These are phyloP conservation scores for Hoplostethus mediterraneus DNA, from an alignment of 2,797 vertebrate genomes.

Conservation along the genomic window DNA sequence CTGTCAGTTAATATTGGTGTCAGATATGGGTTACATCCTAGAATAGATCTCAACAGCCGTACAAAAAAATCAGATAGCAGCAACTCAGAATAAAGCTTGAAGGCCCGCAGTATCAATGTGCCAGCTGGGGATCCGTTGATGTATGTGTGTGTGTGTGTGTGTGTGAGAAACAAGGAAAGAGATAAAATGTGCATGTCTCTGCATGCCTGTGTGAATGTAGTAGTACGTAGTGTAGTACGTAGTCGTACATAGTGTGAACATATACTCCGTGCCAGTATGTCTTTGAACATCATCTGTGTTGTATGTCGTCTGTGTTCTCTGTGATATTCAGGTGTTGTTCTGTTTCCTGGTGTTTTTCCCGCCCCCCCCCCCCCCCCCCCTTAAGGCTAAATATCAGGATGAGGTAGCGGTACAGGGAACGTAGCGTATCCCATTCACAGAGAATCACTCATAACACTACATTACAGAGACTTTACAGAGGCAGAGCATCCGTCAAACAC, in stretches of 20 bases:
- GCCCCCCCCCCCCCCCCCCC: slow-evolving; percentile 24
- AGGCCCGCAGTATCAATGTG: no score
- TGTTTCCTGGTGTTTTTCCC: slow-evolving; percentile 13
- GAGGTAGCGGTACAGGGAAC: slow-evolving; percentile 27
- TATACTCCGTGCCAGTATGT: neutral
- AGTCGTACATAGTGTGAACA: no score
- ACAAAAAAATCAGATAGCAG: no score
- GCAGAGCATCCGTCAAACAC: slow-evolving; percentile 53
- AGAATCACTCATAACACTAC: slow-evolving; percentile 15
- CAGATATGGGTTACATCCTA: no score
- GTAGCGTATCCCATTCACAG: slow-evolving; percentile 46
- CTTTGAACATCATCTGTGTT: slow-evolving; percentile 7
- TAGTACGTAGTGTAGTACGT: neutral
- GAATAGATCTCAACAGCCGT: no score
- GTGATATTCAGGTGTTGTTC: slow-evolving; percentile 47
- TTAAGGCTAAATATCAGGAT: slow-evolving; percentile 52
- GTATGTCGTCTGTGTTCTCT: slow-evolving; percentile 1
- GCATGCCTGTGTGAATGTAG: slow-evolving; percentile 9
- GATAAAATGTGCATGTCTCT: neutral
- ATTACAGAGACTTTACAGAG: slow-evolving; percentile 43
- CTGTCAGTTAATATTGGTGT: no score
- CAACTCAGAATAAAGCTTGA: no score
- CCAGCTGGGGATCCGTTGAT: no score
- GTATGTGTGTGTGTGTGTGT: neutral
- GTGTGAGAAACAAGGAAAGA: neutral